These are phyloP conservation scores for Hystrix brachyura DNA, from an alignment of 2,113 vertebrate genomes.

Conservation along the genomic window DNA sequence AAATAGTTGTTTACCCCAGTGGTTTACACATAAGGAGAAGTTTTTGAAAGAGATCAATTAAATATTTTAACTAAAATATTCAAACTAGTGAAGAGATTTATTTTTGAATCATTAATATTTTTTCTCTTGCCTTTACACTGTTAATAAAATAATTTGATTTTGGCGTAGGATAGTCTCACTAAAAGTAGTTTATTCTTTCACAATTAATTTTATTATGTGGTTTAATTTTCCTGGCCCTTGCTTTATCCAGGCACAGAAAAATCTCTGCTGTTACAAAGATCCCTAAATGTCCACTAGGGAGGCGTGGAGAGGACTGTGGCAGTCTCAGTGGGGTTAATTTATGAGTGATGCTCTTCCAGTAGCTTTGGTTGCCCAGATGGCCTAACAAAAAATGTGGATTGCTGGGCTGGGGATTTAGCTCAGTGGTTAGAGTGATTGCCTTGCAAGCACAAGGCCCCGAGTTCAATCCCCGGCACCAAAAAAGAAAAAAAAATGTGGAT, in stretches of 20 bases:
- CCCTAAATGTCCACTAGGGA: background rate
- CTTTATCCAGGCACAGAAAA: background rate
- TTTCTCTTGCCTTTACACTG: background rate
- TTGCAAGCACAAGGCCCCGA: too few species aligned
- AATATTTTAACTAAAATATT: conserved; percentile 56
- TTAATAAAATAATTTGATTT: conserved; percentile 55
- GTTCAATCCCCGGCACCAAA: too few species aligned
- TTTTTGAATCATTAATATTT: background rate
- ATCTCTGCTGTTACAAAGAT: background rate
- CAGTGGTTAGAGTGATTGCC: too few species aligned
- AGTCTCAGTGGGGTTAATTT: background rate
- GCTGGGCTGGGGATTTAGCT: too few species aligned
- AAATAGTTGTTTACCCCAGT: background rate
- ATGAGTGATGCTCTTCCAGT: background rate
- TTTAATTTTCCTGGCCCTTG: conserved; percentile 27
- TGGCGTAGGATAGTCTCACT: background rate
- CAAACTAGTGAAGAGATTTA: background rate
- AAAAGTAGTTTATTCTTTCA: background rate
- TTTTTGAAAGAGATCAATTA: conserved; percentile 23
- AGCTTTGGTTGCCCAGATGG: background rate
- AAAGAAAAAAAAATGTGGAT: background rate
- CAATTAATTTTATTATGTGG: background rate
- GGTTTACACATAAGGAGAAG: conserved; percentile 55
- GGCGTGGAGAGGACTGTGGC: background rate
- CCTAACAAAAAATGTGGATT: background rate